Evolutionary conservation across 1,140 invertebrate species (phyloP).

Genomic region (Dendrolimus kikuchii): DNA sequence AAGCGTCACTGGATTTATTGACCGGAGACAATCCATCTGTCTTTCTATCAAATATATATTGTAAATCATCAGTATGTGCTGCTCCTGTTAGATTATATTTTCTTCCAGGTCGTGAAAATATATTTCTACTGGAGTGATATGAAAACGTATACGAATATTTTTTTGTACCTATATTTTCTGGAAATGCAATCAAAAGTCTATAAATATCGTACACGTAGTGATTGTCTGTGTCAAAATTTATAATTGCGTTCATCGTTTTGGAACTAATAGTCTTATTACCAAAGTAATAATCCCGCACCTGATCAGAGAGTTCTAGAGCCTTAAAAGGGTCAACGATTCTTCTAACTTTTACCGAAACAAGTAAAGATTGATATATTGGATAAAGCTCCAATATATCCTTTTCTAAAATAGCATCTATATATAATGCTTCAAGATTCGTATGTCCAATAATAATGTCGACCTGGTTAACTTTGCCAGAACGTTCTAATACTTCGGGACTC

Average conservation of each 20-base stretch:
- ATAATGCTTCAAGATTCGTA: constrained; percentile 1
- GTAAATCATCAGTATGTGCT: not conserved
- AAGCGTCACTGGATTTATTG: not conserved
- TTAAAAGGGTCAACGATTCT: not conserved
- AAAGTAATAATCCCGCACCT: not conserved
- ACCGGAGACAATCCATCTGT: not conserved
- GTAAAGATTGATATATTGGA: not conserved
- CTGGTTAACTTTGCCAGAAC: not conserved
- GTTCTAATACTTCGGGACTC: not conserved
- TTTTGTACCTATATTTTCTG: not conserved
- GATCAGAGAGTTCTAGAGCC: not conserved
- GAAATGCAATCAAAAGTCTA: not conserved
- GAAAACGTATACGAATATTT: not conserved
- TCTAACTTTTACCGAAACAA: not conserved
- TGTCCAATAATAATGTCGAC: constrained; percentile 1
- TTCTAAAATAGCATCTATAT: not conserved
- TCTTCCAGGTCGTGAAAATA: not conserved
- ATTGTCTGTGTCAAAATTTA: not conserved
- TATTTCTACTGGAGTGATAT: not conserved
- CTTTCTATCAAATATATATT: not conserved
- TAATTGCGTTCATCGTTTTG: constrained; percentile 1
- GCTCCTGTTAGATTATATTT: constrained; percentile 1
- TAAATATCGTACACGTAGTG: not conserved
- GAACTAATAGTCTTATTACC: not conserved
- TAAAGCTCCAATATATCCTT: not conserved